A percentile compares a stretch with the other conserved stretches of the same genome.
Conservation (phyloP, 37 sponge, comb jelly and placozoan species). For the Chondrilla cf. caribensis region DNA sequence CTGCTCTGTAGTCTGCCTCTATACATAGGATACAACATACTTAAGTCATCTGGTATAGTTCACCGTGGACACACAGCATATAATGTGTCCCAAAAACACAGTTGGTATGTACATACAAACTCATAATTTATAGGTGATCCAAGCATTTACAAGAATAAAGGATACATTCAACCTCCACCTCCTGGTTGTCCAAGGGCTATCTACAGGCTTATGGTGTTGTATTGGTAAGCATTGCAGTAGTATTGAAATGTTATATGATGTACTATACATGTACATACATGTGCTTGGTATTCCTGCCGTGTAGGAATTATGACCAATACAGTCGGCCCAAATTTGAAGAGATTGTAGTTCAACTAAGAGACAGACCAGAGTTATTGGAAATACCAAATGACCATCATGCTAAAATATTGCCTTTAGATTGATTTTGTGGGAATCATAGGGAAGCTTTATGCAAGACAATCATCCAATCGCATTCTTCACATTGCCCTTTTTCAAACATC, state of each 20-base stretch:
- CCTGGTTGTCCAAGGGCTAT: constrained; percentile 11
- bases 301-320: not conserved
- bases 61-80: no score
- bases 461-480: no score
- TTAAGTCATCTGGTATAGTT: no score
- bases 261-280: not conserved
- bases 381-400: not conserved
- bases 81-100: no score
- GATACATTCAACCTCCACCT: constrained; percentile 19
- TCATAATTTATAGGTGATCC: no score
- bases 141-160: no score
- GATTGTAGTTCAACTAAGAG: not conserved
- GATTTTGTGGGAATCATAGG: not conserved
- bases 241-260: not conserved
- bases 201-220: constrained; percentile 32
- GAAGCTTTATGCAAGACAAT: not conserved
- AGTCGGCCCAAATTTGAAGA: not conserved
- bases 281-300: not conserved
- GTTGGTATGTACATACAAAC: no score
- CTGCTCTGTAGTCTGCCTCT: no score
- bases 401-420: no score
- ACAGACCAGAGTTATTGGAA: not conserved
- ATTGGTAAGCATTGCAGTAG: constrained; percentile 23
- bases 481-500: no score
- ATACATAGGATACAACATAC: no score